Evolutionary conservation across 2,113 vertebrate genomes (phyloP).

Genomic region (Phasianus colchicus): DNA sequence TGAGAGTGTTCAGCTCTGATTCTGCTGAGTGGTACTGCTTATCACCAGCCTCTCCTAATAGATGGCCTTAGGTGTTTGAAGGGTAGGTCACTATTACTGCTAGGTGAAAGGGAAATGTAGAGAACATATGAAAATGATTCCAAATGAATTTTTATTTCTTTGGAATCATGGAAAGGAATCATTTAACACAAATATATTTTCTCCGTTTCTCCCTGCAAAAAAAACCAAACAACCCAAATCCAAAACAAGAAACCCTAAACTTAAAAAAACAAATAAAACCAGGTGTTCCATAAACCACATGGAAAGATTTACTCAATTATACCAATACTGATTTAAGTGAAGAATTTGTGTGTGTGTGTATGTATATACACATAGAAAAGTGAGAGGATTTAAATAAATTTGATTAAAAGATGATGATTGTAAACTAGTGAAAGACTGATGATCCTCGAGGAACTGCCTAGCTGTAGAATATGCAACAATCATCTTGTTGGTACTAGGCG

Average conservation of each 20-base stretch:
- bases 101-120: not conserved
- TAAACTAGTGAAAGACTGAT: not conserved
- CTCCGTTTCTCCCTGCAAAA: not conserved
- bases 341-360: not conserved
- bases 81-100: not conserved
- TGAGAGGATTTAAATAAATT: not conserved
- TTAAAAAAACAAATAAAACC: not conserved
- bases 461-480: not conserved
- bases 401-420: not conserved
- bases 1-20: not conserved
- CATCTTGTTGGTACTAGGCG: not conserved
- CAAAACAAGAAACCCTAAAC: not conserved
- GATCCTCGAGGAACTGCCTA: not conserved
- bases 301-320: not conserved
- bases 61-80: not conserved
- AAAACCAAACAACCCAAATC: not conserved
- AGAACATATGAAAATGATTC: not conserved
- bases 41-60: not conserved
- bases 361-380: not conserved
- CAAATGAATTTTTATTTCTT: not conserved
- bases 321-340: not conserved
- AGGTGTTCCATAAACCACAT: not conserved
- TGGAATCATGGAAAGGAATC: not conserved
- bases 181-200: not conserved
- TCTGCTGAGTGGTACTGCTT: not conserved